A percentile compares a stretch with the other conserved stretches of the same genome.
Evolutionary conservation across 2,888 invertebrate genomes (phyloP).

Genomic region (Bellardia bayeri): DNA sequence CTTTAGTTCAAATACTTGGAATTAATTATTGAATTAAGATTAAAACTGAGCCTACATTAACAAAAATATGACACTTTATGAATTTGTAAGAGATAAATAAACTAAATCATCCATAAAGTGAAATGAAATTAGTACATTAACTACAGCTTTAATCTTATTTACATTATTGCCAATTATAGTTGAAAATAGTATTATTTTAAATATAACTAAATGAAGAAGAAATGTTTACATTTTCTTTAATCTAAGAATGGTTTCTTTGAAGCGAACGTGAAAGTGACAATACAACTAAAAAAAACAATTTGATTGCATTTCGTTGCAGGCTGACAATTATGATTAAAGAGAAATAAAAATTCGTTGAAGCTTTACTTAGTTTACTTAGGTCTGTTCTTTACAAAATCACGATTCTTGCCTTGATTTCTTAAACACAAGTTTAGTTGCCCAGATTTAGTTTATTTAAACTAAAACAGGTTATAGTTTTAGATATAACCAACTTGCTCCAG

Average conservation of each 20-base stretch:
- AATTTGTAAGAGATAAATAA: background rate
- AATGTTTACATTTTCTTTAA: too few relatives aligned
- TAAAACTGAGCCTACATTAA: background rate
- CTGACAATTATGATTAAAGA: too few relatives aligned
- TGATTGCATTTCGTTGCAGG: too few relatives aligned
- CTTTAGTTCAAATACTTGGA: slow-evolving; percentile 18
- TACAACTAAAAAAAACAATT: too few relatives aligned
- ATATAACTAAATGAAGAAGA: background rate
- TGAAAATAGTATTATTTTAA: background rate
- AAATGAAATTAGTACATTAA: background rate
- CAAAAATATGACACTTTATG: background rate
- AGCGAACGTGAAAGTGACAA: too few relatives aligned
- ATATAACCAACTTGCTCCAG: background rate
- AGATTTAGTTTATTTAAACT: slow-evolving; percentile 4
- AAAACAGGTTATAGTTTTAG: background rate
- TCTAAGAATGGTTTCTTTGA: too few relatives aligned
- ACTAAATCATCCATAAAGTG: background rate
- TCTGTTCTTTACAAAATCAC: too few relatives aligned
- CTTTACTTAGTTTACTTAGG: too few relatives aligned
- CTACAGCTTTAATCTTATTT: background rate
- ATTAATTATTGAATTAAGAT: background rate
- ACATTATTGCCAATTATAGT: slow-evolving; percentile 6
- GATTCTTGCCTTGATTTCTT: too few relatives aligned
- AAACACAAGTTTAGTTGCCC: background rate
- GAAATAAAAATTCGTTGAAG: too few relatives aligned